A percentile compares a stretch with the other conserved stretches of the same genome.
phyloP scores from a whole-genome alignment of 2,797 vertebrate species.

The Microhierax caerulescens region DNA sequence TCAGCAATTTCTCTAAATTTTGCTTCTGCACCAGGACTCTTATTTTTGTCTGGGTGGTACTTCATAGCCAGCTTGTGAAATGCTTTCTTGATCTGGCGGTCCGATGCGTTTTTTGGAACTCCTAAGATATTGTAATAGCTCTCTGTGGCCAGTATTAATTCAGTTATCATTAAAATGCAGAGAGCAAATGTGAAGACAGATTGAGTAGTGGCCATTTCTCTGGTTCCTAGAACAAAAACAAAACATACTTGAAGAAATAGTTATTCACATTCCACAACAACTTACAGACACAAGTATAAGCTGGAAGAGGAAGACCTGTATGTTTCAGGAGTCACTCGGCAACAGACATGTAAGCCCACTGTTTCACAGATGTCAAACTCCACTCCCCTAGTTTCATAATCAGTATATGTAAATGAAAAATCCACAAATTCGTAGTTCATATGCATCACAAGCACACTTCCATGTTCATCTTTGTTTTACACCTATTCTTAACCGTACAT shows the following conservation, averaged over 20 bases:
- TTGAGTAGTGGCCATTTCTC: constrained; percentile 87
- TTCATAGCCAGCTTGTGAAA: constrained; percentile 96
- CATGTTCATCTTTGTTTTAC: background rate
- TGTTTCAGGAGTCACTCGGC: background rate
- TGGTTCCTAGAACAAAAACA: constrained; percentile 63
- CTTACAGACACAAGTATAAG: background rate
- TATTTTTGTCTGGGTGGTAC: constrained; percentile 96
- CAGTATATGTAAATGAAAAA: background rate
- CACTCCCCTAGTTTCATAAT: background rate
- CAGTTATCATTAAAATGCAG: constrained; percentile 91
- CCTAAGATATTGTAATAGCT: constrained; percentile 94
- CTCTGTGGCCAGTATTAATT: constrained; percentile 90
- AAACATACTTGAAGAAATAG: background rate
- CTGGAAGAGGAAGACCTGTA: background rate
- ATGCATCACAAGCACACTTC: background rate
- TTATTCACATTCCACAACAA: background rate
- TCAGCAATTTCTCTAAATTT: constrained; percentile 96
- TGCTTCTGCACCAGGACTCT: constrained; percentile 89
- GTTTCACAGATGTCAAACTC: background rate
- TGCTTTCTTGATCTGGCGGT: constrained; percentile 95
- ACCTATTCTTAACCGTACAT: background rate
- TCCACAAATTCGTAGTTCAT: background rate
- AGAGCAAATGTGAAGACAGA: constrained; percentile 87
- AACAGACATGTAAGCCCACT: fast-evolving
- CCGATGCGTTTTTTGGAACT: constrained; percentile 89